Evolutionary conservation across 2,797 vertebrate genomes (phyloP), one percentile per base, ranked within the genome.

Genomic region (Apogon talboti): DNA sequence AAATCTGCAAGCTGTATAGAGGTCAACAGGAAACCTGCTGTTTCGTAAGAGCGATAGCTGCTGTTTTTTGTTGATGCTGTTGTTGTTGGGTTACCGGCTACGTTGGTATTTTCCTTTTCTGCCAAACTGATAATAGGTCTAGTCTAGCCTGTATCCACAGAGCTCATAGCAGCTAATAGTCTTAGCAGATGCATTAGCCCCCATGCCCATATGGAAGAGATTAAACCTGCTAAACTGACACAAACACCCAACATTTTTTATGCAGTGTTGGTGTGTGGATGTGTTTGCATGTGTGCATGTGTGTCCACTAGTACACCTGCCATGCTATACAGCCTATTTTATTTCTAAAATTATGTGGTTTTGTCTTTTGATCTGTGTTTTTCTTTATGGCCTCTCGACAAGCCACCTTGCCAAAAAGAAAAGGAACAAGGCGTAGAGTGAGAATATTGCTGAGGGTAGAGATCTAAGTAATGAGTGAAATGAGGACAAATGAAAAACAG

Each of bases 191-290:
- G 86, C 73, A 84, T 86, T 81, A 88, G 84, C 75, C 84, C 71
- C 65, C 72, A 40, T 69, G 82, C 56, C 80, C 88, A 91, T 90
- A 91, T 91, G 91, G 88, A 87, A 78, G 66, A 86, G 89, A 92
- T 91, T 92, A 90, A 85, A 87, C 65, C 63, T 69, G 78, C 71
- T 83, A 79, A 76, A 86, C 78, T 80, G 71, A 87, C 59, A 53
- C 72, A 69, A 81, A 87, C 62, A 14, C 11, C 65, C 67, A 80
- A 52, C 46, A 24, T 40, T 48, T 62, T 66, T 59, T 71, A 40
- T 41, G 41, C 47, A 19, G 46, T 11, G n/a, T 53, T 54, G 6
- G 21, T 56, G 55, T n/a, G 35, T 67, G 44, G 62, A 41, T 61
- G 41, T 68, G 38, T 73, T 67, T 35, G 35, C 51, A 15, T 48